Evolutionary conservation across 2,113 vertebrate species (phyloP).

Genomic region (Dryoscopus gambensis): DNA sequence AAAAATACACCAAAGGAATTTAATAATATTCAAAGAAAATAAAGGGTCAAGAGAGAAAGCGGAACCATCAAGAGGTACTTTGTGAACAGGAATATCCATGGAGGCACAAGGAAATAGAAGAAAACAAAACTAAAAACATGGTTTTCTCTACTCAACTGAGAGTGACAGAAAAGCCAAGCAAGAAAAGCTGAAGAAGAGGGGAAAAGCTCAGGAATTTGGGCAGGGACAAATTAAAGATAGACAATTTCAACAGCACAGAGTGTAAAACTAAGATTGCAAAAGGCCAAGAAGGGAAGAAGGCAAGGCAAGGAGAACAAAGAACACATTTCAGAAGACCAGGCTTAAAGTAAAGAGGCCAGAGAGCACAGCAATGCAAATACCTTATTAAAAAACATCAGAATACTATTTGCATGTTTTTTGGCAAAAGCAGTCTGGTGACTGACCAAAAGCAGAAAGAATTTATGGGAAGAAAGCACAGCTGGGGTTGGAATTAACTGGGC

Average conservation of each 20-base stretch:
- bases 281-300: constrained; percentile 9
- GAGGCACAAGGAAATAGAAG: not conserved
- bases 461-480: not conserved
- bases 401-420: not conserved
- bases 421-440: not conserved
- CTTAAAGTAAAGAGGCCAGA: not conserved
- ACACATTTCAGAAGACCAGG: not conserved
- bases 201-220: not conserved
- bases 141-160: not conserved
- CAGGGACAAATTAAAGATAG: not conserved
- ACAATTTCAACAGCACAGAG: not conserved
- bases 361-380: not conserved
- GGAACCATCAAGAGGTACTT: not conserved
- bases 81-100: not conserved
- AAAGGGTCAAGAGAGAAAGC: not conserved
- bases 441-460: not conserved
- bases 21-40: not conserved
- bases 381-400: not conserved
- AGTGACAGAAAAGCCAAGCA: not conserved
- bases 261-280: constrained; percentile 25
- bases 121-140: not conserved
- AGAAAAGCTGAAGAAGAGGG: not conserved
- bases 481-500: not conserved
- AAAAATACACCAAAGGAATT: not conserved
- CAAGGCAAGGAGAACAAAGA: constrained; percentile 21